Evolutionary conservation across 2,888 invertebrate species (phyloP).

Genomic region (Eristalinus sepulchralis): DNA sequence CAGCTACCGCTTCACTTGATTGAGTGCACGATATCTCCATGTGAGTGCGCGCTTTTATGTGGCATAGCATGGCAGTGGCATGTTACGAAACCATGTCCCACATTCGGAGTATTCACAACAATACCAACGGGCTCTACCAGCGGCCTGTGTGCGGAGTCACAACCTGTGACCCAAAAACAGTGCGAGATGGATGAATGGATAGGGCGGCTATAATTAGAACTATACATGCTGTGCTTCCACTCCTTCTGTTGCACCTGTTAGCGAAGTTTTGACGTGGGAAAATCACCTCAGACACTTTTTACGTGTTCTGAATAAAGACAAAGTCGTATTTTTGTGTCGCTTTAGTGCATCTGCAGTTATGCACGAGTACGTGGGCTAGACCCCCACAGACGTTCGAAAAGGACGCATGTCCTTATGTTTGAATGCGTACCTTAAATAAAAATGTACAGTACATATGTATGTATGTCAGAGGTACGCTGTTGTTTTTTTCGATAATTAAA

Average conservation of each 20-base stretch:
- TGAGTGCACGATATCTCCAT: conserved; percentile 58
- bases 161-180: conserved; percentile 69
- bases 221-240: conserved; percentile 14
- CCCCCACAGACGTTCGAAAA: too few species aligned
- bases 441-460: too few species aligned
- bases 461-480: too few species aligned
- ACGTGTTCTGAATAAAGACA: too few species aligned
- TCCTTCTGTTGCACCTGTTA: conserved; percentile 59
- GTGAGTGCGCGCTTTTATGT: conserved; percentile 65
- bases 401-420: too few species aligned
- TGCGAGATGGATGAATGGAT: conserved; percentile 62
- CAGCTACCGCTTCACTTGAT: conserved; percentile 53
- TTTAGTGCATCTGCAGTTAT: too few species aligned
- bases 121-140: conserved; percentile 10
- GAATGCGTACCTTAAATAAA: too few species aligned
- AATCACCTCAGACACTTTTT: conserved; percentile 12
- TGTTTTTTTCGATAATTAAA: too few species aligned
- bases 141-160: conserved; percentile 41
- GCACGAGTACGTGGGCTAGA: too few species aligned
- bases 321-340: too few species aligned
- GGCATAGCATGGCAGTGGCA: conserved; percentile 42
- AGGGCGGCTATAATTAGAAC: conserved; percentile 60
- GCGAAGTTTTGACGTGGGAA: conserved; percentile 47
- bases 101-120: conserved; percentile 51
- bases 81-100: conserved; percentile 66